phyloP scores from a whole-genome alignment of 1,140 invertebrate genomes.

The Capitella teleta region DNA sequence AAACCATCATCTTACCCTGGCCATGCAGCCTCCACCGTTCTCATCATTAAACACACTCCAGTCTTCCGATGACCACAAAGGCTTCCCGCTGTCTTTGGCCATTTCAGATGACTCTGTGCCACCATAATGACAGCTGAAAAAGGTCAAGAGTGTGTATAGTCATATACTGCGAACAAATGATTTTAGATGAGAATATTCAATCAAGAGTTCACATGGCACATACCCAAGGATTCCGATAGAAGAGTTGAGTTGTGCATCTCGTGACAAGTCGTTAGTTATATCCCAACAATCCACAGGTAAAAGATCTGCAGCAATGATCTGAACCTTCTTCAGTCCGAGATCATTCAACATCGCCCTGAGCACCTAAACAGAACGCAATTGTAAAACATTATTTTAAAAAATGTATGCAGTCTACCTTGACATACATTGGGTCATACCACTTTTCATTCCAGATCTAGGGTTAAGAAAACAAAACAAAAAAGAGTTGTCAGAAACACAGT shows the following conservation, averaged over 20 bases:
- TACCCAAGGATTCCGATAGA: constrained; percentile 10
- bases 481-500: constrained; percentile 7
- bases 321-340: constrained; percentile 4
- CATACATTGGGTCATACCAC: constrained; percentile 8
- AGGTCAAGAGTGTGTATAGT: not conserved
- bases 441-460: constrained; percentile 14
- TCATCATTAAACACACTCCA: constrained; percentile 8
- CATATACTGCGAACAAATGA: not conserved
- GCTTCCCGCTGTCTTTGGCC: constrained; percentile 5
- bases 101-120: not conserved
- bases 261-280: constrained; percentile 2
- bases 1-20: constrained; percentile 4
- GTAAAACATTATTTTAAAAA: not conserved
- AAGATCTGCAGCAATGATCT: constrained; percentile 10
- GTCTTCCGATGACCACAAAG: constrained; percentile 13
- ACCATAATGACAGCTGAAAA: constrained; percentile 8
- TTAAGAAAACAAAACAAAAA: not conserved
- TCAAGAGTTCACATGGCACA: not conserved
- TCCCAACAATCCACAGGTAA: constrained; percentile 5
- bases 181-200: not conserved
- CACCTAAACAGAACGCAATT: not conserved
- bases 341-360: constrained; percentile 7
- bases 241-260: constrained; percentile 5
- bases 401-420: constrained; percentile 4
- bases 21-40: constrained; percentile 11